Evolutionary conservation across 2,888 invertebrate species (phyloP).

Genomic region (Crepidodera aurea): DNA sequence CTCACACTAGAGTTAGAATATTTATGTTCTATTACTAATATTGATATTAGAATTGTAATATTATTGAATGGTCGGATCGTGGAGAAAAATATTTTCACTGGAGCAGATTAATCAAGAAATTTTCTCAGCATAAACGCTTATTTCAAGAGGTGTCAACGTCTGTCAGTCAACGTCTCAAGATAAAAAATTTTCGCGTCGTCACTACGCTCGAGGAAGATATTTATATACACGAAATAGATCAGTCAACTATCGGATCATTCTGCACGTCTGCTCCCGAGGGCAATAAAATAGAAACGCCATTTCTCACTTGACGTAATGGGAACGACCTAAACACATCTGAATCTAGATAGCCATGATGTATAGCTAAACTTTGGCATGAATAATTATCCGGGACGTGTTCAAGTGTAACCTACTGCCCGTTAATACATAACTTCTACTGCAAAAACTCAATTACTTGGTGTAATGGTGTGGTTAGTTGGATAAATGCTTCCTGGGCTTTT

Average conservation of each 20-base stretch:
- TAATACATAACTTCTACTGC: constrained; percentile 17
- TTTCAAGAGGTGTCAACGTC: not conserved
- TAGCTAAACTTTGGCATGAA: constrained; percentile 38
- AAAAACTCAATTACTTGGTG: constrained; percentile 30
- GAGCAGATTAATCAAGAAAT: too few species aligned
- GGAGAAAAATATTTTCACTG: too few species aligned
- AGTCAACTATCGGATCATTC: constrained; percentile 40
- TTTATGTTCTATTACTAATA: too few species aligned
- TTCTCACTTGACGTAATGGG: constrained; percentile 37
- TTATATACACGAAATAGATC: constrained; percentile 41
- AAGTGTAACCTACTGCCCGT: constrained; percentile 28
- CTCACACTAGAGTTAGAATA: too few species aligned
- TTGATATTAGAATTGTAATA: too few species aligned
- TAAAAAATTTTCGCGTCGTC: constrained; percentile 7
- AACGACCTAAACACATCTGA: constrained; percentile 42
- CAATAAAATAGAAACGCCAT: constrained; percentile 42
- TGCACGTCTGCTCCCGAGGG: constrained; percentile 40
- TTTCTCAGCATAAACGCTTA: too few species aligned
- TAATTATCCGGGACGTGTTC: constrained; percentile 35
- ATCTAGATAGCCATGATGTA: constrained; percentile 45
- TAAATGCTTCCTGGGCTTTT: constrained; percentile 13
- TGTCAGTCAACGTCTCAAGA: constrained; percentile 3
- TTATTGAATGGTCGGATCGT: too few species aligned
- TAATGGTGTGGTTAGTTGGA: constrained; percentile 20
- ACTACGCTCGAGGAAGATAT: constrained; percentile 25